phyloP scores from a whole-genome alignment of 2,888 invertebrate genomes.

The Neoitamus cyanurus region DNA sequence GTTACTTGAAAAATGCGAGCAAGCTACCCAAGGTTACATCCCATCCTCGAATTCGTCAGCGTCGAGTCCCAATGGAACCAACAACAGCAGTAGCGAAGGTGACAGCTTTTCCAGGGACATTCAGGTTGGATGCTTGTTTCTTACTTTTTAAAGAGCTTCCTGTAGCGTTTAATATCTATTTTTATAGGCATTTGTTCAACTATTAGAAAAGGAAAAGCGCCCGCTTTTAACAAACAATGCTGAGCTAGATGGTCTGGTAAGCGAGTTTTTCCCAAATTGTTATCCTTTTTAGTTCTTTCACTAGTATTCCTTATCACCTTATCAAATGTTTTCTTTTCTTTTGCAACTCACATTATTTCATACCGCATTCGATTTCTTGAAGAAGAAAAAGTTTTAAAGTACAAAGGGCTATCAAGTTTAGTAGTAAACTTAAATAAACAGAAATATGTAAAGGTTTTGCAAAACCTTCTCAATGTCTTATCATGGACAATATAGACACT shows the following conservation, averaged over 20 bases:
- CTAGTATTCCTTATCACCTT: too few species aligned
- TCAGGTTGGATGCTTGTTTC: conserved; percentile 50
- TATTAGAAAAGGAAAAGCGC: conserved; percentile 86
- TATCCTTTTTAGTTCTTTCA: too few species aligned
- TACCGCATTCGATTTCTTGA: too few species aligned
- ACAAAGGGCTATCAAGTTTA: too few species aligned
- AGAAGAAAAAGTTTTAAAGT: too few species aligned
- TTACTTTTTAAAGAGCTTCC: background rate
- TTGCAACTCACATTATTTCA: too few species aligned
- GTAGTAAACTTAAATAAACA: too few species aligned
- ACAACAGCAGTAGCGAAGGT: conserved; percentile 54
- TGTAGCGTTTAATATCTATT: background rate
- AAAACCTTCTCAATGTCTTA: too few species aligned
- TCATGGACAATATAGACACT: too few species aligned
- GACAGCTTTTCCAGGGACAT: conserved; percentile 56
- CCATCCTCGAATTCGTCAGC: conserved; percentile 88
- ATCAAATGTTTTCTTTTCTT: too few species aligned
- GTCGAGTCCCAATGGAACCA: conserved; percentile 65
- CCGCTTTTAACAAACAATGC: conserved; percentile 91
- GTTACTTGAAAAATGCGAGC: conserved; percentile 95
- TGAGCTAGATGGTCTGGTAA: conserved; percentile 92
- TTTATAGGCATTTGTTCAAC: conserved; percentile 84
- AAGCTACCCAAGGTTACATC: conserved; percentile 93
- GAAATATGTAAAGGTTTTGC: too few species aligned
- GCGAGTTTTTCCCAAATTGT: too few species aligned